phyloP scores from a whole-genome alignment of 2,797 vertebrate genomes.

The Fistularia tabacaria region DNA sequence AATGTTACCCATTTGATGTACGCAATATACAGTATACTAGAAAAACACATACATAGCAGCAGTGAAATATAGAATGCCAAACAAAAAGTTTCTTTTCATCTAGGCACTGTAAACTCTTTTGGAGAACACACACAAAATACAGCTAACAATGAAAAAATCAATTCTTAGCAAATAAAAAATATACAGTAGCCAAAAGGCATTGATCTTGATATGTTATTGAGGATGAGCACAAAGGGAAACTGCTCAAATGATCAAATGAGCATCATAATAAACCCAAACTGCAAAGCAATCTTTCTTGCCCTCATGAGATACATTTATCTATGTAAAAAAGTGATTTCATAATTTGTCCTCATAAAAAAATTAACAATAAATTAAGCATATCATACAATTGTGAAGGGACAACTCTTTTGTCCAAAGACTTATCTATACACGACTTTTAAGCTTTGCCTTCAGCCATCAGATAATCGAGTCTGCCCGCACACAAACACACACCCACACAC shows the following conservation, averaged over 20 bases:
- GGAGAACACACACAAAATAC: slow-evolving; percentile 23
- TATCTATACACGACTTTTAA: slow-evolving; percentile 20
- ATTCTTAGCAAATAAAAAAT: slow-evolving; percentile 3
- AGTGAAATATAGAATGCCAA: slow-evolving; percentile 36
- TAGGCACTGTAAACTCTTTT: slow-evolving; percentile 58
- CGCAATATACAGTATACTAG: slow-evolving; percentile 42
- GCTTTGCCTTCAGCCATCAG: slow-evolving; percentile 15
- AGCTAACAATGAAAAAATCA: slow-evolving; percentile 24
- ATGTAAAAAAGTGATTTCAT: not conserved
- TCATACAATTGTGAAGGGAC: no score
- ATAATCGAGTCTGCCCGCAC: slow-evolving; percentile 7
- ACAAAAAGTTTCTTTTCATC: slow-evolving; percentile 42
- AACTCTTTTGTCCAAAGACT: not conserved
- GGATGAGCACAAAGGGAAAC: slow-evolving; percentile 15
- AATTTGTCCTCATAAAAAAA: slow-evolving; percentile 8
- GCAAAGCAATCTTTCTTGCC: slow-evolving; percentile 4
- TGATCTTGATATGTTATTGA: slow-evolving; percentile 19
- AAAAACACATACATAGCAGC: slow-evolving; percentile 45
- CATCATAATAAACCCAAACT: slow-evolving; percentile 18
- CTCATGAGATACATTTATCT: not conserved
- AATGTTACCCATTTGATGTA: slow-evolving; percentile 50
- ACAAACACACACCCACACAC: not conserved
- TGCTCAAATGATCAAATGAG: slow-evolving; percentile 19
- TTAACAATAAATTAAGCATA: no score
- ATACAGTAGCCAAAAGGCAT: slow-evolving; percentile 25